Base-by-base conservation (phyloP, 2,888 invertebrate species). In the Aethes cnicana region DNA sequence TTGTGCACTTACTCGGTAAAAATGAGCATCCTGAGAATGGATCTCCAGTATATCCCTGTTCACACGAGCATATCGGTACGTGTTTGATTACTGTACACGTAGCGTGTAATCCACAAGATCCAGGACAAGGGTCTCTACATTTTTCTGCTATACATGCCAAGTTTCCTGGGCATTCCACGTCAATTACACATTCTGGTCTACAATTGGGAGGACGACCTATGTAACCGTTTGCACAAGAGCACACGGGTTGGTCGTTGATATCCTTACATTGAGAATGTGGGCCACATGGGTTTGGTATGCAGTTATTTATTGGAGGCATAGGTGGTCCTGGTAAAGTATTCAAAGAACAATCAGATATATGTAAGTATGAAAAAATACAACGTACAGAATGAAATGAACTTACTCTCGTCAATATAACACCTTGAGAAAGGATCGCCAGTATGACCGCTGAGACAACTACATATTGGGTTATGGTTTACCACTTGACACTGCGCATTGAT, bases 171-270 rank as follows among this genome's bases (percentile, higher is more conserved):
- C 95, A 95, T 77, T 95, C 95, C 30, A 93, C 91, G 72, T 93
- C 92, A 58, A 94, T 92, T 17, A 93, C 89, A 74, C 95, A 95
- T 81, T 95, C 94, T 18, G 95, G 95, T 66, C 94, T 91, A 74
- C 95, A 95, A 64, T 93, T 93, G 26, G 95, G 96, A 25, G 96
- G 95, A 52, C 93, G 93, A 36, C 96, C 96, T 53, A 93, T 91
- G 80, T 94, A 95, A 68, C 93, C 93, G 23, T 91, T 87, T 37
- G 93, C 79, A 74, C 96, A 96, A 35, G 94, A 92, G 72, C 96
- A 96, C 11, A 94, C 92, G 0, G 95, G 92, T 53, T 92, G 90
- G 43, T 92, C 91, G 68, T 93, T 91, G 52, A 92, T 74, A 63
- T 92, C 92, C 57, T 92, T 92, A 72, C 95, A 95, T 69, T 93